A percentile compares a stretch with the other conserved stretches of the same genome.
phyloP scores from a whole-genome alignment of 2,113 vertebrate species.

The Melanerpes aurifrons region DNA sequence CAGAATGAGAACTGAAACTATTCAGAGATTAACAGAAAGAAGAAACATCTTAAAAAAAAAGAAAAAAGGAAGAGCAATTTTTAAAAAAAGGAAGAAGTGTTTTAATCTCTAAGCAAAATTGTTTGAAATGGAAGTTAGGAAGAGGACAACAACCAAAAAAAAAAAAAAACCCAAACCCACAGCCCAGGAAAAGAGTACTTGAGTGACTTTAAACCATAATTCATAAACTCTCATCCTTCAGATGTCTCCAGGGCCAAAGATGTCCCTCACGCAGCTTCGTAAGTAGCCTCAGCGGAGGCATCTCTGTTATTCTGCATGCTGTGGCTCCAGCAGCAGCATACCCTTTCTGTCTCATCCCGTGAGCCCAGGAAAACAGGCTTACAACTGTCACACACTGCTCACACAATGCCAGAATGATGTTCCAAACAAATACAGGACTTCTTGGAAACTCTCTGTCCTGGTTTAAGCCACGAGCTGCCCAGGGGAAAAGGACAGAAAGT shows the following conservation, averaged over 20 bases:
- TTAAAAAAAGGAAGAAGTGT: not conserved
- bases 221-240: not conserved
- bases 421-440: not conserved
- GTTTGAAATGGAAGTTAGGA: not conserved
- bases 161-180: not conserved
- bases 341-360: accelerated
- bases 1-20: slow-evolving; percentile 58
- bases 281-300: not conserved
- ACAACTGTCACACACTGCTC: not conserved
- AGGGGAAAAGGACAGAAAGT: too few relatives aligned
- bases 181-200: not conserved
- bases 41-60: not conserved
- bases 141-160: not conserved
- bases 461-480: too few relatives aligned
- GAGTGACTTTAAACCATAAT: not conserved
- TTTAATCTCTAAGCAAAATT: not conserved
- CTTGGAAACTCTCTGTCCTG: not conserved
- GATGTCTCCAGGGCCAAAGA: not conserved
- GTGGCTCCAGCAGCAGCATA: not conserved
- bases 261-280: not conserved
- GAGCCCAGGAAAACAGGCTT: not conserved
- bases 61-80: slow-evolving; percentile 21
- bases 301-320: not conserved
- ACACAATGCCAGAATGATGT: not conserved
- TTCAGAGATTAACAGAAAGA: slow-evolving; percentile 26